A percentile compares a stretch with the other conserved stretches of the same genome.
Conservation (phyloP, 2,888 invertebrate genomes). For the Cenopis cana region DNA sequence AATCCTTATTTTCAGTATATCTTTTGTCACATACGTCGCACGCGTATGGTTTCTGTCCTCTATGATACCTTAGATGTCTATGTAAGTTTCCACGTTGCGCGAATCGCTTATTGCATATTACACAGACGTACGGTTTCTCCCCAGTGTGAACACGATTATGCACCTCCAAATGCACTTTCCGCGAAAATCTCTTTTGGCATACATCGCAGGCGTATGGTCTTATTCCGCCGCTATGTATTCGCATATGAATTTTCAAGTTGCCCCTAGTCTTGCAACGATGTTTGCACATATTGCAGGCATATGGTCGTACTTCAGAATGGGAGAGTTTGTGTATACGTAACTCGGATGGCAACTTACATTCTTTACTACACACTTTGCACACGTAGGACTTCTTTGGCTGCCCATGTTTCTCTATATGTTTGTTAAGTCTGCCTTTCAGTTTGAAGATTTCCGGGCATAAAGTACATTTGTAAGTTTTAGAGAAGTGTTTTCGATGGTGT, state of each 20-base stretch:
- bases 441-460: background rate
- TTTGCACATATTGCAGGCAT: background rate
- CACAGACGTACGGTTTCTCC: background rate
- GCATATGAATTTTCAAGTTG: background rate
- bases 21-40: conserved; percentile 9
- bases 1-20: background rate
- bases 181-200: background rate
- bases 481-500: background rate
- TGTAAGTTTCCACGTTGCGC: background rate
- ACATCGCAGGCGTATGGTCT: background rate
- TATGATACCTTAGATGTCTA: conserved; percentile 1
- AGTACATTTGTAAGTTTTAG: background rate
- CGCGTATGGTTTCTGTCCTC: conserved; percentile 7
- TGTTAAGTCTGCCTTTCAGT: background rate
- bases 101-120: background rate
- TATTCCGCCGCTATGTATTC: background rate
- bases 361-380: conserved; percentile 2
- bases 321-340: background rate
- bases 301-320: background rate
- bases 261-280: background rate
- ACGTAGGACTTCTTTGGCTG: background rate
- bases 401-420: background rate
- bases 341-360: background rate
- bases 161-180: background rate
- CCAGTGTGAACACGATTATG: too few relatives aligned